Evolutionary conservation across 1,140 invertebrate species (phyloP).

Genomic region (Colletes latitarsis): DNA sequence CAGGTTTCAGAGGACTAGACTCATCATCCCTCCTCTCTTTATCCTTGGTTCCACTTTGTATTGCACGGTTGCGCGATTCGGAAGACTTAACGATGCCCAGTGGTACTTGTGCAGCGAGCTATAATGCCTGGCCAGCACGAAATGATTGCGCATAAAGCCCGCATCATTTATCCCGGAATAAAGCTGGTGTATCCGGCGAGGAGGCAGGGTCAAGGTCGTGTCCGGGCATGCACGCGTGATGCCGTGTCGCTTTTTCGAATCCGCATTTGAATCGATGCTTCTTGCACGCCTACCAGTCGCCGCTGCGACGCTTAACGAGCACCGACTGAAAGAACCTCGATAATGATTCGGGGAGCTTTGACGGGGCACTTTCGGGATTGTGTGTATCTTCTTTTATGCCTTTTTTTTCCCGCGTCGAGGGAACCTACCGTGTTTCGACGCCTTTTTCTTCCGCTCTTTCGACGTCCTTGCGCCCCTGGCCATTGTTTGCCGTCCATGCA

Average conservation of each 20-base stretch:
- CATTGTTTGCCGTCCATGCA: background rate
- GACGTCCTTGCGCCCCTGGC: background rate
- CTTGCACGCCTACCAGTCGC: constrained; percentile 14
- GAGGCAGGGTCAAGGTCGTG: constrained; percentile 40
- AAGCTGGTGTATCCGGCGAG: constrained; percentile 25
- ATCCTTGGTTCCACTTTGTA: background rate
- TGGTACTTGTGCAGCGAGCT: background rate
- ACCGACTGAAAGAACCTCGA: constrained; percentile 19
- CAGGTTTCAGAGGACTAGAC: background rate
- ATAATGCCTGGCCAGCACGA: constrained; percentile 21
- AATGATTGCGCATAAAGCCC: constrained; percentile 35
- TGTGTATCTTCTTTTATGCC: background rate
- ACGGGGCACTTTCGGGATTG: background rate
- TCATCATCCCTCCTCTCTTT: background rate
- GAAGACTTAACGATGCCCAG: background rate
- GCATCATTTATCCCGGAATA: constrained; percentile 35
- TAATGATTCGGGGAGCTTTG: constrained; percentile 16
- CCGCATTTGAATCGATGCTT: constrained; percentile 44
- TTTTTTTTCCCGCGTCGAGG: background rate
- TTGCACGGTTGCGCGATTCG: constrained; percentile 8
- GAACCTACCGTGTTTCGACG: background rate
- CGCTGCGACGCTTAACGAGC: constrained; percentile 27
- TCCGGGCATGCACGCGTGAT: constrained; percentile 28
- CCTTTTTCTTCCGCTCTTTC: background rate
- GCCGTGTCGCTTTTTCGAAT: constrained; percentile 34